Evolutionary conservation across 2,888 invertebrate species (phyloP).

Genomic region (Synergus gifuensis): DNA sequence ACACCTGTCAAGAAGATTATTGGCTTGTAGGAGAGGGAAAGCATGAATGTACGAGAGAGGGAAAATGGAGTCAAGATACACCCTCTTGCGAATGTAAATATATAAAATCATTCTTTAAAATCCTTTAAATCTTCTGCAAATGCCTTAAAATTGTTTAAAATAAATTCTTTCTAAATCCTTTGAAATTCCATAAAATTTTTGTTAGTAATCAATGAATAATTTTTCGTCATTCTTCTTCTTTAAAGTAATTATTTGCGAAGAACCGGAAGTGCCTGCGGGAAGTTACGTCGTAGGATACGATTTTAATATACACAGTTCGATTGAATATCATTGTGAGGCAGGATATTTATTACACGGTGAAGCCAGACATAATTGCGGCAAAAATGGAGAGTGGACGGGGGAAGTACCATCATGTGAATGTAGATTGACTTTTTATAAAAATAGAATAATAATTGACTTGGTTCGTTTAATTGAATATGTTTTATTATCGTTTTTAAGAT

Average conservation of each 20-base stretch:
- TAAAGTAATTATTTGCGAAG: slow-evolving; percentile 90
- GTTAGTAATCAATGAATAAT: not conserved
- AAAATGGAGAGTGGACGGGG: slow-evolving; percentile 91
- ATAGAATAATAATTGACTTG: not conserved
- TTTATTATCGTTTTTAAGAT: slow-evolving; percentile 79
- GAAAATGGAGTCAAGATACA: slow-evolving; percentile 91
- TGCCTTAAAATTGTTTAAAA: too few species aligned
- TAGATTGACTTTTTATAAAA: slow-evolving; percentile 77
- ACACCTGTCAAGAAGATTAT: slow-evolving; percentile 89
- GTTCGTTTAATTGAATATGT: not conserved
- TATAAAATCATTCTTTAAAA: not conserved
- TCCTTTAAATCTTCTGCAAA: too few species aligned
- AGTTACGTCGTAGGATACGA: slow-evolving; percentile 94
- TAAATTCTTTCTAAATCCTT: too few species aligned
- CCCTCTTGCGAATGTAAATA: slow-evolving; percentile 91
- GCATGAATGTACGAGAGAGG: slow-evolving; percentile 88
- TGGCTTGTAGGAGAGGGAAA: slow-evolving; percentile 87
- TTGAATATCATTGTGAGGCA: slow-evolving; percentile 92
- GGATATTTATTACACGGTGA: slow-evolving; percentile 90
- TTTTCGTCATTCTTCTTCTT: slow-evolving; percentile 52
- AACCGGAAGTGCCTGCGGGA: slow-evolving; percentile 91
- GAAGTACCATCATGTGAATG: slow-evolving; percentile 91
- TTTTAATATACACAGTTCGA: slow-evolving; percentile 91
- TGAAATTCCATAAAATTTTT: too few species aligned
- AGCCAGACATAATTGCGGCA: slow-evolving; percentile 84